Evolutionary conservation across 2,797 vertebrate species (phyloP), one percentile per base, ranked within the genome.

Genomic region (Pogonophryne albipinna): DNA sequence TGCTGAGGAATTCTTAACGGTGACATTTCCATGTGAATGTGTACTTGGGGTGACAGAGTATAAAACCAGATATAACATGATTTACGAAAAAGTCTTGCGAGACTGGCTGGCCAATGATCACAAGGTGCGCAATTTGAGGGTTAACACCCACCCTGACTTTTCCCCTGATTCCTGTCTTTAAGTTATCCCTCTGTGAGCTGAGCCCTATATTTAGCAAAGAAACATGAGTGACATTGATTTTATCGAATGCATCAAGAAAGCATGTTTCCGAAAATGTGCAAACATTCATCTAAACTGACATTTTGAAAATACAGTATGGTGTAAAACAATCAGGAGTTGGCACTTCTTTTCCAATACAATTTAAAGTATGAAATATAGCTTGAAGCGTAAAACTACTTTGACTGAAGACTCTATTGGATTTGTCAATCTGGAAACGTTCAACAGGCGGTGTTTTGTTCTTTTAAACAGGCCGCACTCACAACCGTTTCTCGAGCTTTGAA

Each of bases 401-500:
- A 76, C 23, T 23, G 50, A 79, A 80, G 20, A n/a, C 58, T 16
- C 8, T 46, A 74, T 63, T 16, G 70, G 19, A 23, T 15, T 60
- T 20, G 16, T 57, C 34, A 56, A 20, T 47, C 51, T 56, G 51
- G 15, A 53, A 70, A 55, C 61, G 42, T 68, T 66, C 23, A 71
- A 66, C 67, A 53, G 68, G 66, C 5, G 10, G 63, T 27, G 4
- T 52, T 17, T 31, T 67, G 1, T 73, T 63, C 56, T 53, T 42
- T 2, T 1, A 58, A 68, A 50, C 44, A 72, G 50, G 64, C 20
- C 20, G 2, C 64, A 51, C 31, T 51, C 62, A 71, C 42, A 64
- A 63, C 74, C 66, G 63, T 81, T 85, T 65, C 65, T 73, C 66
- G 76, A 78, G 59, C 71, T 81, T 81, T 85, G 65, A 85, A 66